Evolutionary conservation across 2,113 vertebrate genomes (phyloP).

Genomic region (Alethe castanea): DNA sequence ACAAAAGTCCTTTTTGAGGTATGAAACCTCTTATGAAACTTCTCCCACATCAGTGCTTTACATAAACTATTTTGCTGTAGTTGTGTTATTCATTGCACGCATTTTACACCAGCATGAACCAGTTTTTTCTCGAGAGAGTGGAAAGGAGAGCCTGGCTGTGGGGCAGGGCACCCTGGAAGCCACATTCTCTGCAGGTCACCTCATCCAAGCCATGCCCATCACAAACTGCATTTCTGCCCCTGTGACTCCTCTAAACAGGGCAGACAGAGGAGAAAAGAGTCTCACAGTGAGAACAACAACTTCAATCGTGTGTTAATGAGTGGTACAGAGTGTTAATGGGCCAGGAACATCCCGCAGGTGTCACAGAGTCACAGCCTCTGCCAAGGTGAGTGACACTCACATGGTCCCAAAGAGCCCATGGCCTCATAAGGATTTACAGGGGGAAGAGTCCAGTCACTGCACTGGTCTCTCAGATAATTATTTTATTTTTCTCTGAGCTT

Average conservation of each 20-base stretch:
- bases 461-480: not conserved
- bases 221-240: not conserved
- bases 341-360: not conserved
- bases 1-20: constrained; percentile 47
- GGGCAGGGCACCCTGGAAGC: not conserved
- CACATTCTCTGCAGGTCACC: not conserved
- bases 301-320: fast-evolving
- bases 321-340: not conserved
- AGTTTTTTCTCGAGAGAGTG: not conserved
- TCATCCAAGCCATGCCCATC: not conserved
- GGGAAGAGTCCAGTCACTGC: not conserved
- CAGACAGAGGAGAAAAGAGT: not conserved
- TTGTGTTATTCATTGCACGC: constrained; percentile 16
- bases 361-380: not conserved
- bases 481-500: not conserved
- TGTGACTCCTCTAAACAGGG: not conserved
- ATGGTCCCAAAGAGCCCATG: fast-evolving
- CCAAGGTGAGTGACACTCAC: not conserved
- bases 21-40: constrained; percentile 61
- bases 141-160: not conserved
- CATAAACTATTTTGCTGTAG: constrained; percentile 41
- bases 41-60: constrained; percentile 51
- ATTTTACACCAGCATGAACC: not conserved
- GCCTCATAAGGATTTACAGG: not conserved
- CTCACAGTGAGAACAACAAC: not conserved